These are phyloP conservation scores for Furnarius figulus DNA, from an alignment of 2,113 vertebrate species.

Conservation along the genomic window DNA sequence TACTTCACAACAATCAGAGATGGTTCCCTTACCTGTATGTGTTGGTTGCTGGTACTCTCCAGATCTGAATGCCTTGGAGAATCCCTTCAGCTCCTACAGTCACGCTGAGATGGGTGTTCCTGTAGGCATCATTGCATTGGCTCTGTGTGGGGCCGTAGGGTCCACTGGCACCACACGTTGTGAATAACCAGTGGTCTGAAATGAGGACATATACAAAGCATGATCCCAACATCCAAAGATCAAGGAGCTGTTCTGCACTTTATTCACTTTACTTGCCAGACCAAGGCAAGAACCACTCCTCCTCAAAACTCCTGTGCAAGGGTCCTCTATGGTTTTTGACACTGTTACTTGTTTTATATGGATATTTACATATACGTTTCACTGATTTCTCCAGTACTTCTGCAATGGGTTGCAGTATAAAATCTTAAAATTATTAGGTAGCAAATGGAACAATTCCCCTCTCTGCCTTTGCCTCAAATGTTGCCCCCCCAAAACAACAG, in stretches of 20 bases:
- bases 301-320: not conserved
- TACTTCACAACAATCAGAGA: fast-evolving
- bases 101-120: slow-evolving; percentile 88
- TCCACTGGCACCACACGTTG: slow-evolving; percentile 91
- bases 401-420: not conserved
- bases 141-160: slow-evolving; percentile 90
- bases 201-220: not conserved
- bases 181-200: slow-evolving; percentile 88
- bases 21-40: slow-evolving; percentile 84
- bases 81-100: slow-evolving; percentile 83
- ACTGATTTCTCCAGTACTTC: not conserved
- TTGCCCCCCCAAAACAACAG: not conserved
- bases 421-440: not conserved
- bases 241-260: not conserved
- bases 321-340: not conserved
- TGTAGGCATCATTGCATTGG: slow-evolving; percentile 93
- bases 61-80: slow-evolving; percentile 91
- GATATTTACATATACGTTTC: not conserved
- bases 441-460: not conserved
- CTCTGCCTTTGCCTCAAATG: not conserved
- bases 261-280: not conserved
- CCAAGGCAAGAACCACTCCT: not conserved
- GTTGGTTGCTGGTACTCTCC: slow-evolving; percentile 91
- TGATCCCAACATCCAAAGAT: not conserved
- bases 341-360: not conserved